Conservation (phyloP, 2,888 invertebrate genomes). For the Drosophila macrospina region DNA sequence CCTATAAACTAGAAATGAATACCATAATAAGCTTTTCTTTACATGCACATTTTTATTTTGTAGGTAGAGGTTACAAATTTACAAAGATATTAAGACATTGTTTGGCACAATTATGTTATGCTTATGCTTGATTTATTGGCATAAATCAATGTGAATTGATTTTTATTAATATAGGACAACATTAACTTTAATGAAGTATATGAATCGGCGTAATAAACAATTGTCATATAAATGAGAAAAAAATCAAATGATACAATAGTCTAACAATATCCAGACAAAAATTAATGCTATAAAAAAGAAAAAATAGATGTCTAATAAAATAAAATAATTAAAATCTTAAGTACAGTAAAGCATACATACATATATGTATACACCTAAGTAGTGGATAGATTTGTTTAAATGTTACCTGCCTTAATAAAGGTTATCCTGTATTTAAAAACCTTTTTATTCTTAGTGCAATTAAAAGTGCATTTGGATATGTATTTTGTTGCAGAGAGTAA, state of each 20-base stretch:
- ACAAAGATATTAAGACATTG: constrained; percentile 10
- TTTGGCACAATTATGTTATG: constrained; percentile 21
- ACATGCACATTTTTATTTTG: not conserved
- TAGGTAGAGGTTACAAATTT: not conserved
- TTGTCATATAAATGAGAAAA: constrained; percentile 63
- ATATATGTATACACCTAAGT: constrained; percentile 66
- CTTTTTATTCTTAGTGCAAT: constrained; percentile 64
- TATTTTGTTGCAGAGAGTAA: constrained; percentile 72
- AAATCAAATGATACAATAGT: constrained; percentile 37
- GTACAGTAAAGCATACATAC: constrained; percentile 37
- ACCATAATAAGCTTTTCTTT: not conserved
- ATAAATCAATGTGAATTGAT: constrained; percentile 28
- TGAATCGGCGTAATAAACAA: constrained; percentile 48
- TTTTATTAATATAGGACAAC: constrained; percentile 57
- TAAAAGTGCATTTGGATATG: constrained; percentile 68
- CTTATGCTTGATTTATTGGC: constrained; percentile 26
- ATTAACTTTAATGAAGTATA: constrained; percentile 52
- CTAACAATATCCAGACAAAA: not conserved
- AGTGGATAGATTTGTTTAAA: constrained; percentile 77
- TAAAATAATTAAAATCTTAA: constrained; percentile 19
- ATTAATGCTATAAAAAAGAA: constrained; percentile 17
- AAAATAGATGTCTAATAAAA: constrained; percentile 16
- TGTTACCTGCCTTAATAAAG: constrained; percentile 67
- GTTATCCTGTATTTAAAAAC: constrained; percentile 65
- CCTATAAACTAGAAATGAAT: not conserved